Percentiles rank a stretch among this genome's conserved stretches.
These are phyloP conservation scores for Leptoteleia sp. DNA, from an alignment of 1,140 invertebrate species.

Conservation along the genomic window DNA sequence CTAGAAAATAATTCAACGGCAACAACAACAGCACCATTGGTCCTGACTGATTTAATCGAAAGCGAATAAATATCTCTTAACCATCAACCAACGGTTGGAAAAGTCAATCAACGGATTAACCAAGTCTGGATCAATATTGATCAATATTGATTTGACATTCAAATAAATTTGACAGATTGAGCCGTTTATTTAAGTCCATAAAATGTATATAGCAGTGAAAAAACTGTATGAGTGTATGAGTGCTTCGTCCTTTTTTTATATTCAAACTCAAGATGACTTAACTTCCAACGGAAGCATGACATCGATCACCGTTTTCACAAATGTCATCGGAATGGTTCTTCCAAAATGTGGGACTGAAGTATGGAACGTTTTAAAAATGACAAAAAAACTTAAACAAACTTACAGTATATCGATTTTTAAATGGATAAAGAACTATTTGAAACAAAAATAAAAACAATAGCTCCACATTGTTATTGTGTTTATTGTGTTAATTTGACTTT, in stretches of 20 bases:
- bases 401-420: no score
- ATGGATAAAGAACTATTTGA: no score
- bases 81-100: not conserved
- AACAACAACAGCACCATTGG: not conserved
- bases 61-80: conserved; percentile 8
- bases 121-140: no score
- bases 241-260: conserved; percentile 60
- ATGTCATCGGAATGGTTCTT: no score
- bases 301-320: no score
- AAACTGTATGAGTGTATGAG: conserved; percentile 46
- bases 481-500: no score
- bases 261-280: conserved; percentile 33
- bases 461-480: no score
- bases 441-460: no score
- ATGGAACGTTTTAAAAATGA: no score
- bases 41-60: not conserved
- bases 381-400: no score
- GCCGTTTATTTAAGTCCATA: conserved; percentile 52
- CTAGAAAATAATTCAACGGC: conserved; percentile 44
- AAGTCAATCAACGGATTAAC: no score
- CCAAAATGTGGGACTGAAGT: no score
- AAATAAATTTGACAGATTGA: conserved; percentile 18
- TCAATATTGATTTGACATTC: conserved; percentile 1
- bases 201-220: conserved; percentile 65
- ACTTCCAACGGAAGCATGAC: conserved; percentile 15